Evolutionary conservation across 2,888 invertebrate genomes (phyloP), one percentile per base, ranked within the genome.

Genomic region (Harpalus rubripes): DNA sequence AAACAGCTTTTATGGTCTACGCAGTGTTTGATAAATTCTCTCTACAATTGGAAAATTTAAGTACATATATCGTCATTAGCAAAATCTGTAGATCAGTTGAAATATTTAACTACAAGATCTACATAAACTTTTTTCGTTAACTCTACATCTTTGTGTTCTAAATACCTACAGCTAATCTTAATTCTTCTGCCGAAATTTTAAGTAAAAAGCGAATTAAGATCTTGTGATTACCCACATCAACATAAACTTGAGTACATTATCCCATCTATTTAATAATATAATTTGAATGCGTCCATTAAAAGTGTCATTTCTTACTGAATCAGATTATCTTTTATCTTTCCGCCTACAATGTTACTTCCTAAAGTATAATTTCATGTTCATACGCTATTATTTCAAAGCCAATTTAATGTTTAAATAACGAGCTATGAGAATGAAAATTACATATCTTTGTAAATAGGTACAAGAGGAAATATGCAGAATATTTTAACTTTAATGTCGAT

Each of bases 371-470:
- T 32, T 39, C 39, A 39, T 68, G 68, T 68, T 15, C 68, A 15
- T 68, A 32, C 68, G 15, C 32, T 68, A 68, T 68, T 68, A 68
- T 68, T 68, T 68, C 68, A 68, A 68, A 26, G 68, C 41, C 68
- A 68, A 68, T 68, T 68, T 68, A 68, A 68, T 68, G 68, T 68
- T 68, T 32, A 68, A 68, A 68, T 39, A 39, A 68, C 68, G n/a
- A 68, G 68, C 32, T 68, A 68, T 68, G 68, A 15, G 39, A n/a
- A 68, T 12, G n/a, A n/a, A 68, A 68, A 68, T 68, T 68, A 39
- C n/a, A 68, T 52, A 52, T 12, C 44, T 52, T 32, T 32, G 32
- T 32, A 32, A 32, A 32, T 32, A 32, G 32, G 12, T 12, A 52
- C 44, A 52, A 0, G 10, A 52, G 2, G 44, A 52, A 52, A 52